phyloP scores from a whole-genome alignment of 2,113 vertebrate species.

The Stegostoma tigrinum region DNA sequence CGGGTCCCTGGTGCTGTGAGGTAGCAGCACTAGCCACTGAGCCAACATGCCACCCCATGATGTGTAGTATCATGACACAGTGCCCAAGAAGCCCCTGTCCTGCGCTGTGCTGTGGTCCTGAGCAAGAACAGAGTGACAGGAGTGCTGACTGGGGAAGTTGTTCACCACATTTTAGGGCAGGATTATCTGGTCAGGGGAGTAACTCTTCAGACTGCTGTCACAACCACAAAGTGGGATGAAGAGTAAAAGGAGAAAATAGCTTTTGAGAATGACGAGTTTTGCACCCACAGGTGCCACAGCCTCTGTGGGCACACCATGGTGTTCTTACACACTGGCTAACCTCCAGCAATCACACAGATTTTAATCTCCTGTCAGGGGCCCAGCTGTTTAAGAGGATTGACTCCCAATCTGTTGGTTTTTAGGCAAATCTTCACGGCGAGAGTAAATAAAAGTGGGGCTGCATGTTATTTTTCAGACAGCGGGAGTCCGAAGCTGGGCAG shows the following conservation, averaged over 20 bases:
- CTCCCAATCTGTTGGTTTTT: not conserved
- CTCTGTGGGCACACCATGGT: not conserved
- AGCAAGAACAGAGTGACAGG: not conserved
- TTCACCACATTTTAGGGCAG: not conserved
- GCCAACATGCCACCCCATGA: too few relatives aligned
- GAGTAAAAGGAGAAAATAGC: not conserved
- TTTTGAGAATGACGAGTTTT: not conserved
- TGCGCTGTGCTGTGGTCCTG: not conserved
- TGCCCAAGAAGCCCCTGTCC: not conserved
- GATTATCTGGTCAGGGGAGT: not conserved
- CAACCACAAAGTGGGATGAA: not conserved
- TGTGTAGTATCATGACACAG: not conserved
- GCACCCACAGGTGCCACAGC: not conserved
- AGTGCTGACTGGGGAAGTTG: not conserved
- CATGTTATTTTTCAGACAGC: not conserved
- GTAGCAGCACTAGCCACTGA: too few relatives aligned
- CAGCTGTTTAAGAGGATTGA: not conserved
- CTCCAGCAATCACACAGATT: not conserved
- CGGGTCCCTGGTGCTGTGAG: too few relatives aligned
- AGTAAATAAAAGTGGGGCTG: not conserved
- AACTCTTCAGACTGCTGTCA: not conserved
- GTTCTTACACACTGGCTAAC: not conserved
- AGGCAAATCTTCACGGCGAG: not conserved
- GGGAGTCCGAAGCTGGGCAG: not conserved
- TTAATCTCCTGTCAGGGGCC: not conserved